Evolutionary conservation across 1,140 invertebrate species (phyloP).

Genomic region (Drosophila albomicans): DNA sequence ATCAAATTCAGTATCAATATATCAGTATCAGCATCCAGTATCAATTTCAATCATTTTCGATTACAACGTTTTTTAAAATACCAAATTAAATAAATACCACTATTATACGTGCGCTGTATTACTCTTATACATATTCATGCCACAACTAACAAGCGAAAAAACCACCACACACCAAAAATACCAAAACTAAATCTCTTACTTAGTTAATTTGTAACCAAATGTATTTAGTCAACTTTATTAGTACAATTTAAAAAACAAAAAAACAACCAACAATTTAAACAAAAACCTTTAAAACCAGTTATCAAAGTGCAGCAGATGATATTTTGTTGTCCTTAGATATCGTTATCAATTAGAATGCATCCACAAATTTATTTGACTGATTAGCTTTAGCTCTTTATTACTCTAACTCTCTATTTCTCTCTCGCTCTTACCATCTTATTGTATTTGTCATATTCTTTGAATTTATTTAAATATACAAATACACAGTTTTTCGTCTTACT

Average conservation of each 20-base stretch:
- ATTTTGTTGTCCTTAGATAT: slow-evolving; percentile 41
- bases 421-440: slow-evolving; percentile 6
- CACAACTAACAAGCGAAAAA: slow-evolving; percentile 32
- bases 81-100: slow-evolving; percentile 11
- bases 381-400: slow-evolving; percentile 52
- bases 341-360: slow-evolving; percentile 47
- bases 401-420: slow-evolving; percentile 17
- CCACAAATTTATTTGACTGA: slow-evolving; percentile 65
- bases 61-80: slow-evolving; percentile 26
- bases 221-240: slow-evolving; percentile 62
- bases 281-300: not conserved
- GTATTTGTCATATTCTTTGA: slow-evolving; percentile 31
- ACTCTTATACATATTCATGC: slow-evolving; percentile 50
- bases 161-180: slow-evolving; percentile 16
- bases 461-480: slow-evolving; percentile 13
- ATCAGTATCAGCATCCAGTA: slow-evolving; percentile 64
- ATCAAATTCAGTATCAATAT: slow-evolving; percentile 49
- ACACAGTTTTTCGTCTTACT: slow-evolving; percentile 17
- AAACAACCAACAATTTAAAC: slow-evolving; percentile 20
- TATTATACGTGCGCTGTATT: slow-evolving; percentile 41
- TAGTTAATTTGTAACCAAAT: slow-evolving; percentile 42
- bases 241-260: slow-evolving; percentile 17
- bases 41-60: slow-evolving; percentile 45
- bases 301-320: slow-evolving; percentile 53
- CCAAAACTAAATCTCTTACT: slow-evolving; percentile 35